Base-by-base conservation (phyloP, 2,113 vertebrate genomes). In the Arvicanthis niloticus region DNA sequence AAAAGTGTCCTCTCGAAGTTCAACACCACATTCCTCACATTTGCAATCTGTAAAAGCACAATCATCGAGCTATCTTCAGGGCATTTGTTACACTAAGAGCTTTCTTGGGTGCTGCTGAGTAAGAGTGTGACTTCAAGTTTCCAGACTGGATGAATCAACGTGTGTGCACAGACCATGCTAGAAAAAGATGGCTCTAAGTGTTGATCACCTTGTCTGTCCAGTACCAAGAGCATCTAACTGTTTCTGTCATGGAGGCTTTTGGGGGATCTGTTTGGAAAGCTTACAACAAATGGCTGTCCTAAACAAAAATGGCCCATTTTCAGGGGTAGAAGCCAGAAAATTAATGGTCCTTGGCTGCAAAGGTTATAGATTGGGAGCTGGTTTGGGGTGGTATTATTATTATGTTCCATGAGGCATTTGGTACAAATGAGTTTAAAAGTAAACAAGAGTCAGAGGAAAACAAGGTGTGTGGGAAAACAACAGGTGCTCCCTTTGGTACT, bases 381-480 rank as follows among this genome's bases (percentile, higher is more conserved):
- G 45, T 92, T 75, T 88, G 56, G 31, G 37, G 45, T 91, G 62
- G 80, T 92, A 60, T 81, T 84, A 75, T 40, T 34, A 34, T 65
- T 53, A 9, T 53, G 12, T 87, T 87, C 62, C 5, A 37, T 84
- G 77, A 93, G 24, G 72, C 70, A 81, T 91, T 89, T 75, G 62
- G 56, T 26, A 58, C 94, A 88, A 91, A 62, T 77, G 56, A 92
- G 8, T 96, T 77, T 48, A 93, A 90, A 93, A 42, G 62, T 68
- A 16, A 93, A 19, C 22, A 37, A 15, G 17, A 93, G 40, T 75
- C 88, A 1, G 56, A 91, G 22, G 84, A 58, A 82, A 95, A 86
- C 2, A 86, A 94, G 58, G 10, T 19, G 73, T 4, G 10, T 40
- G 45, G 5, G 76, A 80, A 89, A 95, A 62, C 15, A 37, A 67